These are phyloP conservation scores for Dryobotodes eremita DNA, from an alignment of 2,888 invertebrate genomes.

Conservation along the genomic window DNA sequence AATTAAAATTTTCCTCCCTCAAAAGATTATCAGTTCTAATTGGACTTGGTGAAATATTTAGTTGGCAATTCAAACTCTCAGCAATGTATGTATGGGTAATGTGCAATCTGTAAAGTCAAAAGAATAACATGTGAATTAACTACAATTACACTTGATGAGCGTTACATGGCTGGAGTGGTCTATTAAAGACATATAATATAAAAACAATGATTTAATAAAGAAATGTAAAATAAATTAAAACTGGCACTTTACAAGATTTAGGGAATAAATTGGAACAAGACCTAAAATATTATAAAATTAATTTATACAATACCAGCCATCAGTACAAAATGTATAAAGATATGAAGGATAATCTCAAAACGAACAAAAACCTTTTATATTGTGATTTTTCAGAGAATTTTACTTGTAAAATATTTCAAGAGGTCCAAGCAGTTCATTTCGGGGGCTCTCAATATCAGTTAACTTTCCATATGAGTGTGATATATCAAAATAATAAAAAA, in stretches of 20 bases:
- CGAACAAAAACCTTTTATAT: background rate
- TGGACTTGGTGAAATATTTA: slow-evolving; percentile 1
- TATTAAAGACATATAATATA: background rate
- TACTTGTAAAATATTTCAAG: too few species aligned
- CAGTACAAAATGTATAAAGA: background rate
- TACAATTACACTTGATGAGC: background rate
- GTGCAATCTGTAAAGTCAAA: slow-evolving; percentile 1
- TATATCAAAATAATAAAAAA: background rate
- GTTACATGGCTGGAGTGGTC: background rate
- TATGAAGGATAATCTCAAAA: background rate
- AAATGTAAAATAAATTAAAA: background rate
- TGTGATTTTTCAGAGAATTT: background rate
- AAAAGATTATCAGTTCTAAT: too few species aligned
- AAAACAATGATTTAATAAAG: background rate
- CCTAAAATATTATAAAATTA: background rate
- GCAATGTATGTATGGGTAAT: slow-evolving; percentile 16
- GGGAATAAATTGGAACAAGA: background rate
- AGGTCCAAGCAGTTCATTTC: background rate
- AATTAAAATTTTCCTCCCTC: too few species aligned
- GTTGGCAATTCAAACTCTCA: slow-evolving; percentile 16
- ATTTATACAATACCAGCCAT: background rate
- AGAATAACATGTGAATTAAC: background rate
- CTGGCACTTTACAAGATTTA: background rate
- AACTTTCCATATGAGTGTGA: background rate
- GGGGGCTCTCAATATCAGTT: slow-evolving; percentile 1